phyloP scores from a whole-genome alignment of 2,113 vertebrate genomes.

The Neoarius graeffei region DNA sequence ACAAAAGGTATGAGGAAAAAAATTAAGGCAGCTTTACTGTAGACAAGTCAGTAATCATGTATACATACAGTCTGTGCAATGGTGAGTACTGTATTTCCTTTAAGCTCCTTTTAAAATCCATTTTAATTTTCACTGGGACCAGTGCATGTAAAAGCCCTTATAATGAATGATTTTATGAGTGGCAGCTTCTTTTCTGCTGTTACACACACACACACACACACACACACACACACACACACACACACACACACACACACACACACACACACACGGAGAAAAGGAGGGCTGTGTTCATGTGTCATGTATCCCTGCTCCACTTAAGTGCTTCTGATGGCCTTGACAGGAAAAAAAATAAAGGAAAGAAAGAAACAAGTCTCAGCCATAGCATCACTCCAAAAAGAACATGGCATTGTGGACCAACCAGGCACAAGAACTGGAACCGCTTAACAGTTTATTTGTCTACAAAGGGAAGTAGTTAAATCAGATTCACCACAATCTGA shows the following conservation, averaged over 20 bases:
- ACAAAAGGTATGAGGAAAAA: background rate
- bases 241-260: background rate
- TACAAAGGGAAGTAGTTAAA: background rate
- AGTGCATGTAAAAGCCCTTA: slow-evolving; percentile 35
- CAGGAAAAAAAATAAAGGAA: background rate
- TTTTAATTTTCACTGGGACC: slow-evolving; percentile 42
- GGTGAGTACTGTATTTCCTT: background rate
- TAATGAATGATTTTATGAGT: slow-evolving; percentile 36
- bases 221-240: background rate
- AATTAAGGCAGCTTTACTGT: background rate
- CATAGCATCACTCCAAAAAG: background rate
- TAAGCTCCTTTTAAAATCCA: slow-evolving; percentile 5
- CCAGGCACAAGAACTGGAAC: background rate
- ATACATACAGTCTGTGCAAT: background rate
- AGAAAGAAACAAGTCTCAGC: background rate
- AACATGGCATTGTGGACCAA: background rate
- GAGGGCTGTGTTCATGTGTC: slow-evolving; percentile 51
- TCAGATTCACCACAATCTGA: background rate
- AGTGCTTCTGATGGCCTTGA: slow-evolving; percentile 10
- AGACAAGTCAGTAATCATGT: background rate
- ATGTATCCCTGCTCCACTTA: background rate
- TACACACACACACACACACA: background rate
- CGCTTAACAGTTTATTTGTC: background rate
- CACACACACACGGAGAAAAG: slow-evolving; percentile 34
- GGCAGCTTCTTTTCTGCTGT: background rate